These are phyloP conservation scores for Rana temporaria DNA, from an alignment of 2,113 vertebrate species.

Conservation along the genomic window DNA sequence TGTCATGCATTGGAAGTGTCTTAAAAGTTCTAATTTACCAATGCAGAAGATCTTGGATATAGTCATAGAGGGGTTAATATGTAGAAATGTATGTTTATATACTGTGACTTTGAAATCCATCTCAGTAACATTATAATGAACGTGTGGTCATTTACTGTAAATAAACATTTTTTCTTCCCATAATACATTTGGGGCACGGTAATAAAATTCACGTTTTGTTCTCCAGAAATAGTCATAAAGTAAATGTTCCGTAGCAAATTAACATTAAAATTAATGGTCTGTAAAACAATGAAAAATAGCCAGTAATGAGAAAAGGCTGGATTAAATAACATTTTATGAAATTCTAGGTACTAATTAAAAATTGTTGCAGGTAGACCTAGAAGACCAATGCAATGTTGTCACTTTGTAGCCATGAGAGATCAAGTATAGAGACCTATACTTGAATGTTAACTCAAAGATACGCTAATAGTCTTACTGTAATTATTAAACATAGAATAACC, in stretches of 20 bases:
- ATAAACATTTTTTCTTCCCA: background rate
- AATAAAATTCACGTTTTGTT: background rate
- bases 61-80: too few relatives aligned
- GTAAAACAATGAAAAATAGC: slow-evolving; percentile 8
- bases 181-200: background rate
- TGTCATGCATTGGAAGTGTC: too few relatives aligned
- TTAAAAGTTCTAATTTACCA: background rate
- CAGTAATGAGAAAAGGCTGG: background rate
- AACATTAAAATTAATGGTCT: slow-evolving; percentile 27
- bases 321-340: background rate
- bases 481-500: too few relatives aligned
- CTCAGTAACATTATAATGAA: background rate
- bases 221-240: slow-evolving; percentile 14
- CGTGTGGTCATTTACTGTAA: slow-evolving; percentile 16
- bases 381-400: too few relatives aligned
- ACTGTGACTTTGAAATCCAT: background rate
- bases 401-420: too few relatives aligned
- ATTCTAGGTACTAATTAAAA: background rate
- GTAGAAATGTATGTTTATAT: background rate
- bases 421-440: too few relatives aligned
- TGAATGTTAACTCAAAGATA: too few relatives aligned
- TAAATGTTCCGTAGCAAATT: slow-evolving; percentile 11
- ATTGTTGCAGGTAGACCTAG: background rate
- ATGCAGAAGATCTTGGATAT: background rate
- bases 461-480: too few relatives aligned